These are phyloP conservation scores for Cephus pygmeus DNA, from an alignment of 2,888 invertebrate species.

Conservation along the genomic window DNA sequence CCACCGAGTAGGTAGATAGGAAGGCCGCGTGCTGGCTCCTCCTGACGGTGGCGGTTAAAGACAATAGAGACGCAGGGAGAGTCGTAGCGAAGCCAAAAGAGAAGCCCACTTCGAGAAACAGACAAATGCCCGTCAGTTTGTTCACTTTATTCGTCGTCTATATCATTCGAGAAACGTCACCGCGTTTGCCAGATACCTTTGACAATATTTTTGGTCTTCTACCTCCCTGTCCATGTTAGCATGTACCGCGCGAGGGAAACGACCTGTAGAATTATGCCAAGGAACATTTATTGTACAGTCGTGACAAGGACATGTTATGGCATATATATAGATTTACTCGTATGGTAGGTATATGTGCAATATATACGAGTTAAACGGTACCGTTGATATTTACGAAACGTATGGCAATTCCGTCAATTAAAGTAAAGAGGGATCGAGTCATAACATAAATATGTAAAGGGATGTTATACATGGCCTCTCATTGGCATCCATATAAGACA, in stretches of 20 bases:
- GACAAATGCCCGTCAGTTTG: constrained; percentile 58
- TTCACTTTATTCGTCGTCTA: constrained; percentile 49
- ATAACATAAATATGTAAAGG: constrained; percentile 66
- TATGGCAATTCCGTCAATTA: constrained; percentile 65
- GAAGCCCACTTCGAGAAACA: constrained; percentile 48
- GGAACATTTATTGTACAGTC: not conserved
- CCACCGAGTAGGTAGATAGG: constrained; percentile 2
- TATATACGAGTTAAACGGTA: constrained; percentile 2
- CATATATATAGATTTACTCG: too few relatives aligned
- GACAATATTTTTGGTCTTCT: not conserved
- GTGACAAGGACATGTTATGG: too few relatives aligned
- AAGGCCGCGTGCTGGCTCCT: not conserved
- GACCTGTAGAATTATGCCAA: not conserved
- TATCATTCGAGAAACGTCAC: constrained; percentile 49
- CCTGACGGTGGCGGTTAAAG: not conserved
- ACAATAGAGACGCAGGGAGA: not conserved
- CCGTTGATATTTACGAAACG: constrained; percentile 36
- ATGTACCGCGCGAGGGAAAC: not conserved
- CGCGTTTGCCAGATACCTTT: constrained; percentile 7
- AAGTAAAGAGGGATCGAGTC: constrained; percentile 59
- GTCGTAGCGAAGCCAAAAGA: constrained; percentile 26
- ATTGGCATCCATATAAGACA: constrained; percentile 56
- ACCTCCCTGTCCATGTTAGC: not conserved
- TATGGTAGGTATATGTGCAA: not conserved
- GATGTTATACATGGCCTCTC: constrained; percentile 38